A percentile compares a stretch with the other conserved stretches of the same genome.
Conservation (phyloP, 2,888 invertebrate genomes). For the Thecocarcelia acutangulata region DNA sequence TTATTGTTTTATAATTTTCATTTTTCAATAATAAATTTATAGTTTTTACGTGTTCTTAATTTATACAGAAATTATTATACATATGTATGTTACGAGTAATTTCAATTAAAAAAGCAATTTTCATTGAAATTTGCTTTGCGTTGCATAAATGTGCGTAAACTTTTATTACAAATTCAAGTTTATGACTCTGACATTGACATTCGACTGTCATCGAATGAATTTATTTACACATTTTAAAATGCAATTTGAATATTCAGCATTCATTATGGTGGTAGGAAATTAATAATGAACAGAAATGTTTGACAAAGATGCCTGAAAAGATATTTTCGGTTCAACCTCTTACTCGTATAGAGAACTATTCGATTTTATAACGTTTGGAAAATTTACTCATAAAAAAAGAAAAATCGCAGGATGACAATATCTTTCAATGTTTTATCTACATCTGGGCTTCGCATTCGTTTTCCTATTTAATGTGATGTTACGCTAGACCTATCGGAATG, state of each 20-base stretch:
- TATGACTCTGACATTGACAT: slow-evolving; percentile 66
- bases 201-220: slow-evolving; percentile 38
- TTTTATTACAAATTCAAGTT: slow-evolving; percentile 50
- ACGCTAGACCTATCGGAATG: no score
- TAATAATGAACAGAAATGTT: slow-evolving; percentile 20
- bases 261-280: slow-evolving; percentile 32
- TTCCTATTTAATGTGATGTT: no score
- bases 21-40: slow-evolving; percentile 44
- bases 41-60: slow-evolving; percentile 54
- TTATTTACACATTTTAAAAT: slow-evolving; percentile 11
- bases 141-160: slow-evolving; percentile 18
- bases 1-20: not conserved
- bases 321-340: not conserved
- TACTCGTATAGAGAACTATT: no score
- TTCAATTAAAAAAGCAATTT: slow-evolving; percentile 8
- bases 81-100: slow-evolving; percentile 23
- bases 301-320: not conserved
- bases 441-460: no score
- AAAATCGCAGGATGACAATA: no score
- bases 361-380: no score
- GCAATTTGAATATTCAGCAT: slow-evolving; percentile 29
- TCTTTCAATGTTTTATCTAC: no score
- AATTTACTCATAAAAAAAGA: no score
- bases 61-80: slow-evolving; percentile 14
- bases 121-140: slow-evolving; percentile 18